phyloP scores from a whole-genome alignment of 2,888 invertebrate genomes.

The Campoplex nolae region DNA sequence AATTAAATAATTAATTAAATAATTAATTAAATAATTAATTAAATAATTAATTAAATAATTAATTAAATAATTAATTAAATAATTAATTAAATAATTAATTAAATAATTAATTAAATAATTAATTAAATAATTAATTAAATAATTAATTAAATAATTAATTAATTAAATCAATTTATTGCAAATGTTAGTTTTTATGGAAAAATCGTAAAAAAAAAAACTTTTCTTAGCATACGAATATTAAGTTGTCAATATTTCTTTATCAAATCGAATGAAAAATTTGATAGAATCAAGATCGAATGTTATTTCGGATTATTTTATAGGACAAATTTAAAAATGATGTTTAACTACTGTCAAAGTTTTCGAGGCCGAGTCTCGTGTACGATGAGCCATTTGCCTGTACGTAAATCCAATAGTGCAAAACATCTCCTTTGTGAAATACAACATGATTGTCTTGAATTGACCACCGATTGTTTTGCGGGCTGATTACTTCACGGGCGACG shows the following conservation, averaged over 20 bases:
- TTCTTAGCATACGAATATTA: too few species aligned
- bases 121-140: not conserved
- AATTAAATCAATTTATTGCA: too few species aligned
- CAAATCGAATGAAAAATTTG: not conserved
- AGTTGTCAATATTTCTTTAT: too few species aligned
- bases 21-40: too few species aligned
- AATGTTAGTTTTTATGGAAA: not conserved
- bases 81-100: too few species aligned
- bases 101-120: too few species aligned
- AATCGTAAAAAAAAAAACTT: not conserved
- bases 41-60: too few species aligned
- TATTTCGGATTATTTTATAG: not conserved
- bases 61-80: too few species aligned
- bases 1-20: too few species aligned
- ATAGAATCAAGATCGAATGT: not conserved
- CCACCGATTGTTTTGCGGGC: conserved; percentile 86
- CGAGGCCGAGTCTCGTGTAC: conserved; percentile 77
- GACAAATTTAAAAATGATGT: conserved; percentile 51
- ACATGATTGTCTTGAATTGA: conserved; percentile 84
- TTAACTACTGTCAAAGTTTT: conserved; percentile 82
- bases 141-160: too few species aligned
- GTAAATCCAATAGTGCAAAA: conserved; percentile 88
- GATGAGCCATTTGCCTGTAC: conserved; percentile 86
- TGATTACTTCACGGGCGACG: conserved; percentile 85
- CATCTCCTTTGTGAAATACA: conserved; percentile 86